Conservation (phyloP, 2,113 vertebrate genomes). For the Probosciger aterrimus region DNA sequence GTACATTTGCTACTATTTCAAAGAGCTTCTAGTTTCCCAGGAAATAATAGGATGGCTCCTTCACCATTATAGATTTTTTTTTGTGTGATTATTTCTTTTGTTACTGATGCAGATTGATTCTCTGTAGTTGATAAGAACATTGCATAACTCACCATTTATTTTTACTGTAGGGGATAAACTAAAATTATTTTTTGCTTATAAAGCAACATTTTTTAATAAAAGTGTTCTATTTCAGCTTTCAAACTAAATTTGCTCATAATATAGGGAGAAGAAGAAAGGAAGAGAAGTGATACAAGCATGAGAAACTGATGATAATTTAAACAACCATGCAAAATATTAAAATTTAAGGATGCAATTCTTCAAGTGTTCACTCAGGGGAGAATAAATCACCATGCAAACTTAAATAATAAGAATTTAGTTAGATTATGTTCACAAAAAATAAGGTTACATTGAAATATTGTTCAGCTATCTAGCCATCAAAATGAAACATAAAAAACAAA, state of each 20-base stretch:
- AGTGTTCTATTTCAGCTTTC: background rate
- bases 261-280: background rate
- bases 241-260: background rate
- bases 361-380: background rate
- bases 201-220: background rate
- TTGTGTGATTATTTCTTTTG: background rate
- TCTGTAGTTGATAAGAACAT: background rate
- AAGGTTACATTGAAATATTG: background rate
- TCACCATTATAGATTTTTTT: background rate
- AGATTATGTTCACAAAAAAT: background rate
- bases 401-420: background rate
- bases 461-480: background rate
- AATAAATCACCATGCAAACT: background rate
- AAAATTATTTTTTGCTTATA: conserved; percentile 17
- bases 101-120: conserved; percentile 10
- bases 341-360: background rate
- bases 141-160: background rate
- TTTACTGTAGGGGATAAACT: background rate
- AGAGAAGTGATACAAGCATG: background rate
- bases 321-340: background rate
- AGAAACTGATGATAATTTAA: background rate
- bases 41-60: background rate
- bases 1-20: background rate
- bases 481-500: background rate
- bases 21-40: background rate